phyloP scores from a whole-genome alignment of 2,888 invertebrate genomes.

The Dryadula phaetusa region DNA sequence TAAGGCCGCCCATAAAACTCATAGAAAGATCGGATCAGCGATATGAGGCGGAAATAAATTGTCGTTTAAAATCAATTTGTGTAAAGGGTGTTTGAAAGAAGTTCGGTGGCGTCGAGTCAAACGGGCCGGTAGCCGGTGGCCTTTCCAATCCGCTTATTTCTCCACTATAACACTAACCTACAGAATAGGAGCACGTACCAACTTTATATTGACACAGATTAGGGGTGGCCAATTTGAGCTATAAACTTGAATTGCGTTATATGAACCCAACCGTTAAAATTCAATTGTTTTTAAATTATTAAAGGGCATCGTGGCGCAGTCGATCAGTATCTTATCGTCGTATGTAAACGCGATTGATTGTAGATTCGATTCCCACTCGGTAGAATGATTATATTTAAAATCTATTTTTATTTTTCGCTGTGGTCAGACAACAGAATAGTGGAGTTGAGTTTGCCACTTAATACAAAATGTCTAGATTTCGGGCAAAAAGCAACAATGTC shows the following conservation, averaged over 20 bases:
- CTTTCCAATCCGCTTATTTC: constrained; percentile 41
- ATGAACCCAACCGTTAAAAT: too few relatives aligned
- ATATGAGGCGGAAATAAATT: constrained; percentile 84
- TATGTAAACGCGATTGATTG: too few relatives aligned
- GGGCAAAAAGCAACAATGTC: too few relatives aligned
- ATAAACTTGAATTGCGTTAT: constrained; percentile 1
- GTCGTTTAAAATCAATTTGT: constrained; percentile 85
- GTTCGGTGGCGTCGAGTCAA: constrained; percentile 65
- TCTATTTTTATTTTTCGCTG: too few relatives aligned
- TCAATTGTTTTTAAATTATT: too few relatives aligned
- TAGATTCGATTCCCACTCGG: too few relatives aligned
- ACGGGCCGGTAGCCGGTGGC: constrained; percentile 52
- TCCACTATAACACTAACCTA: constrained; percentile 46
- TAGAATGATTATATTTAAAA: too few relatives aligned
- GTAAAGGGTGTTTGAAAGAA: constrained; percentile 78
- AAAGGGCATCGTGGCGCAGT: not conserved
- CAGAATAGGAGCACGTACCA: constrained; percentile 47
- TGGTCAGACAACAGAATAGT: too few relatives aligned
- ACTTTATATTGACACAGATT: constrained; percentile 46
- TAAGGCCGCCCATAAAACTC: constrained; percentile 81
- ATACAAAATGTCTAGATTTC: too few relatives aligned
- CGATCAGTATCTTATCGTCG: too few relatives aligned
- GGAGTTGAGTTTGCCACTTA: too few relatives aligned
- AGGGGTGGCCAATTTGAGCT: constrained; percentile 23
- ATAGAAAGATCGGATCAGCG: constrained; percentile 81